Evolutionary conservation across 2,888 invertebrate species (phyloP).

Genomic region (Tenthredo livida): DNA sequence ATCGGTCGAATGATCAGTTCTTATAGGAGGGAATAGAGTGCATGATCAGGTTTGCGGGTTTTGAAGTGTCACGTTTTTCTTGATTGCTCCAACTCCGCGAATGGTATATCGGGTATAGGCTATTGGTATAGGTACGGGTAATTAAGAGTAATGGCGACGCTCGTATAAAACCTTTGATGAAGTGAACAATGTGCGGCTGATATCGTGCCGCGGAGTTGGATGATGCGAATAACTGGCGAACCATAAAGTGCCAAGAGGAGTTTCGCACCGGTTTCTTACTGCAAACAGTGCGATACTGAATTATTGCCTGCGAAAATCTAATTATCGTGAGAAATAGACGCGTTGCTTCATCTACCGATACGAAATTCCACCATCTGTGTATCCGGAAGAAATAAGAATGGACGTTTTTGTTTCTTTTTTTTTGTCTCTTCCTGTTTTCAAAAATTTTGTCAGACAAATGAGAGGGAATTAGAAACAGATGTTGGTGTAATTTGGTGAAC

Average conservation of each 20-base stretch:
- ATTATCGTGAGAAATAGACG: not conserved
- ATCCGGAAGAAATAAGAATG: not conserved
- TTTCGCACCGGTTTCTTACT: not conserved
- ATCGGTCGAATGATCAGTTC: conserved; percentile 31
- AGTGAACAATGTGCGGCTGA: conserved; percentile 71
- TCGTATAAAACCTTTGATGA: conserved; percentile 72
- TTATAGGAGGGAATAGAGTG: conserved; percentile 33
- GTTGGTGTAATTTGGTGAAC: conserved; percentile 22
- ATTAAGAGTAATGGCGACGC: conserved; percentile 72
- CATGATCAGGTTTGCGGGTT: conserved; percentile 29
- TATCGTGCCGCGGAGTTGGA: conserved; percentile 57
- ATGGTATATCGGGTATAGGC: not conserved
- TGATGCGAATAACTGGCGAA: conserved; percentile 13
- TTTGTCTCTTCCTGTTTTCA: not conserved
- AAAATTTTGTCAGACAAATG: not conserved
- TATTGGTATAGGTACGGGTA: conserved; percentile 58
- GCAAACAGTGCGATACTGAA: conserved; percentile 11
- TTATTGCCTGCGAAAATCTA: not conserved
- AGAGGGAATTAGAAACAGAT: conserved; percentile 21
- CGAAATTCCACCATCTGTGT: not conserved
- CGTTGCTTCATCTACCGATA: not conserved
- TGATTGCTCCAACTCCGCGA: conserved; percentile 20
- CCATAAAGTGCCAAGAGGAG: conserved; percentile 25
- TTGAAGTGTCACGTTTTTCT: conserved; percentile 34
- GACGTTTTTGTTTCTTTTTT: not conserved